Evolutionary conservation across 1,140 invertebrate genomes (phyloP), one percentile per base, ranked within the genome.

Genomic region (Drosophila rufa): DNA sequence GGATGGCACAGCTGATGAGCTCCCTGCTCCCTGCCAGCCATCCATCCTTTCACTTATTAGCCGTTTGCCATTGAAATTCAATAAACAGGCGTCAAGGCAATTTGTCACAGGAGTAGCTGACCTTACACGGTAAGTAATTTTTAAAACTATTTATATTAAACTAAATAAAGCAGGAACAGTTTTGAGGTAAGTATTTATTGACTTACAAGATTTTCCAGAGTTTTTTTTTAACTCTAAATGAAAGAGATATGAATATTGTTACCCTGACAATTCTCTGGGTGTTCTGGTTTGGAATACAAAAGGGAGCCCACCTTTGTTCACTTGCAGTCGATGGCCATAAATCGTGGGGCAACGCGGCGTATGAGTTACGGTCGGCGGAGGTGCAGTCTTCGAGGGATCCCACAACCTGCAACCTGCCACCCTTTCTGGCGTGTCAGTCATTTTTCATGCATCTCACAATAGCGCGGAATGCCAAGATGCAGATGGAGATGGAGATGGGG

Each of bases 361-460:
- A 81, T 89, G 84, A 89, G 85, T 90, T 89, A 90, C 74, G 59
- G 50, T 57, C 9, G 22, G 9, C 14, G 19, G 19, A 1, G 30
- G 22, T 40, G 25, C 51, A 42, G 57, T 30, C 38, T 59, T 59
- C 22, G 47, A 57, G 58, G 74, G 50, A 68, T 69, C 27, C 6
- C n/a, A 68, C 36, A 38, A 38, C 36, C 36, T 38, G 51, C 17
- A 55, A 25, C 33, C 53, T 56, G 53, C 53, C 53, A 55, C 7
- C 33, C 51, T 11, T 12, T 14, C 15, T 4, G 33, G 19, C 73
- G 61, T 70, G 84, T 78, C 68, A 71, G 84, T 81, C 80, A 87
- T 87, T 90, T 87, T 89, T 89, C 85, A 89, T 84, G 73, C 85
- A 90, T 79, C 90, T 90, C 89, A 89, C 84, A 89, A 89, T 90